A percentile compares a stretch with the other conserved stretches of the same genome.
Evolutionary conservation across 2,888 invertebrate genomes (phyloP).

Genomic region (Calameuta idolon): DNA sequence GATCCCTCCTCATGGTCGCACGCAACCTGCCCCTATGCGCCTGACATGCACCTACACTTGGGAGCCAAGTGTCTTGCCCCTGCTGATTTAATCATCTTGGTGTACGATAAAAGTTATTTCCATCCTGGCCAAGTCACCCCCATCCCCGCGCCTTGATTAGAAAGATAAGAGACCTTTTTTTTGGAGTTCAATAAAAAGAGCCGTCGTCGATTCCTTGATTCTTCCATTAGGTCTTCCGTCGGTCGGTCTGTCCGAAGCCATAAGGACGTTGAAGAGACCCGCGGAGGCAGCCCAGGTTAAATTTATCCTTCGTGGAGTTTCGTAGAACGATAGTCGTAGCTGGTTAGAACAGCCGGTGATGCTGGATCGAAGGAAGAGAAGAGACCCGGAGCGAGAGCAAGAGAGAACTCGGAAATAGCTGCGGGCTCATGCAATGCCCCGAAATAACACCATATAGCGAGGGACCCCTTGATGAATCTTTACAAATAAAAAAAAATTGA

Average conservation of each 20-base stretch:
- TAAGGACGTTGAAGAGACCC: not conserved
- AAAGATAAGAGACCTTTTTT: not conserved
- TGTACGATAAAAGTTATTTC: not conserved
- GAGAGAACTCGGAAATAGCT: conserved; percentile 26
- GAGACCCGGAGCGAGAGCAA: not conserved
- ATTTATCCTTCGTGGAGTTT: conserved; percentile 58
- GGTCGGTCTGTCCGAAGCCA: not conserved
- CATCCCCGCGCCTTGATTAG: not conserved
- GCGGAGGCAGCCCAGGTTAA: conserved; percentile 41
- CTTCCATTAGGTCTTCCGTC: not conserved
- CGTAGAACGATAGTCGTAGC: conserved; percentile 26
- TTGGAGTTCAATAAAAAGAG: not conserved
- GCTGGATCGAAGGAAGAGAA: conserved; percentile 27
- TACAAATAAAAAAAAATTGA: not conserved
- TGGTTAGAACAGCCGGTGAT: conserved; percentile 3
- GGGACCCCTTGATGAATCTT: not conserved
- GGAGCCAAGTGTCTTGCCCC: not conserved
- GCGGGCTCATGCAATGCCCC: conserved; percentile 23
- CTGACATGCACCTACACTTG: not conserved
- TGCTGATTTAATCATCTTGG: not conserved
- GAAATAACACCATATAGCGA: conserved; percentile 33
- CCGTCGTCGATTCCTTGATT: not conserved
- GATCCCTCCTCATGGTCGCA: not conserved
- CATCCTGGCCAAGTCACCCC: not conserved
- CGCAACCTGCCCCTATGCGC: not conserved